Evolutionary conservation across 2,888 invertebrate species (phyloP).

Genomic region (Linhomoeus sp.): DNA sequence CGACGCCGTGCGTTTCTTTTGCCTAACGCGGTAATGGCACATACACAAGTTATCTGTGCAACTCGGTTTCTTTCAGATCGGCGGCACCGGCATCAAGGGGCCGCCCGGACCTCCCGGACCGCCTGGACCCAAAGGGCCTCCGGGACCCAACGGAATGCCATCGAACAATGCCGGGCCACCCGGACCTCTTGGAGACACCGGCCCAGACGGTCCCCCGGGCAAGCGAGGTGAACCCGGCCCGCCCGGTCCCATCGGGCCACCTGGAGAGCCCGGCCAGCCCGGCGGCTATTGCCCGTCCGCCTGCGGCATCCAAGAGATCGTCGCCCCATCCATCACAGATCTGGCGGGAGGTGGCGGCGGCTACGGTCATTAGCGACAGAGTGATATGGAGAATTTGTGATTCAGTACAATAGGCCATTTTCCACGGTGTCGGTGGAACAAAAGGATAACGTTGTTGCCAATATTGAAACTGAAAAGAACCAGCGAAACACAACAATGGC

Average conservation of each 20-base stretch:
- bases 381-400: no score
- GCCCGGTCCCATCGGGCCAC: slow-evolving; percentile 20
- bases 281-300: slow-evolving; percentile 24
- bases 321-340: slow-evolving; percentile 19
- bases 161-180: slow-evolving; percentile 22
- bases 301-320: slow-evolving; percentile 24
- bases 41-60: no score
- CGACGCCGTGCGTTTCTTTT: slow-evolving; percentile 14
- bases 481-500: no score
- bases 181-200: slow-evolving; percentile 19
- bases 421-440: no score
- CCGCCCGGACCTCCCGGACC: slow-evolving; percentile 23
- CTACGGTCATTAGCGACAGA: not conserved
- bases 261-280: slow-evolving; percentile 20
- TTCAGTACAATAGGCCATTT: no score
- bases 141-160: slow-evolving; percentile 22
- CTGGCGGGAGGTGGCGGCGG: not conserved
- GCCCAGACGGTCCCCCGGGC: slow-evolving; percentile 19
- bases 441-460: no score
- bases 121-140: slow-evolving; percentile 9
- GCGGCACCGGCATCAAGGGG: slow-evolving; percentile 24
- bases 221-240: slow-evolving; percentile 20
- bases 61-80: slow-evolving; percentile 12
- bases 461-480: no score
- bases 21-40: no score